Base-by-base conservation (phyloP, 2,113 vertebrate genomes). In the Thunnus thynnus region DNA sequence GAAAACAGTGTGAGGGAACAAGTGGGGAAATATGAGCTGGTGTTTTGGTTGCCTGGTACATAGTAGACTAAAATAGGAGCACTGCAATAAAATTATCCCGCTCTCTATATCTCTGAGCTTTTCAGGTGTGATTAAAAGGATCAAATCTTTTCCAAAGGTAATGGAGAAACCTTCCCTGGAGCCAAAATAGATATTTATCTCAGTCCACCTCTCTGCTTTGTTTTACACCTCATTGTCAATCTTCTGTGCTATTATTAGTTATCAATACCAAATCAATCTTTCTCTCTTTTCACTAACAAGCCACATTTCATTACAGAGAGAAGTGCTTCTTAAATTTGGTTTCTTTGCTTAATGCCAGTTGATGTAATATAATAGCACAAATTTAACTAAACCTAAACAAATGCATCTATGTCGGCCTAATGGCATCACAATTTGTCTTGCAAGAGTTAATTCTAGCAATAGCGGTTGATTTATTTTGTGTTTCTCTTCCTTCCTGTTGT, bases 31-130 rank as follows among this genome's bases (percentile, higher is more conserved):
- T 25, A 51, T 27, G 41, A 64, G 50, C 18, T 60, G 18, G 3
- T n/a, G 54, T 5, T 27, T 46, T 71, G 17, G n/a, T n/a, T 30
- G 18, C 1, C 41, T 61, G 80, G 70, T 63, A 81, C 54, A 72
- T 7, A 36, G 20, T 30, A 30, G 50, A 72, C 72, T 80, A 83
- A 86, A 74, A 88, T 72, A 83, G 60, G 36, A 41, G 36, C 36
- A 41, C 36, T 41, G 36, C 36, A 48, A 27, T 48, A 8, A 20
- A 46, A 41, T 22, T 1, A 14, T 65, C n/a, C 13, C 14, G 12
- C 1, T 62, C 17, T 12, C 11, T 36, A 44, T 41, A n/a, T 2
- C 9, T 18, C 1, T 2, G 12, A n/a, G 60, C 11, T 70, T 47
- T 65, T 52, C 2, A 60, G 20, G 18, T 32, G 1, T 60, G 36